Conservation (phyloP, 2,113 vertebrate species). For the Mionectes macconnelli region DNA sequence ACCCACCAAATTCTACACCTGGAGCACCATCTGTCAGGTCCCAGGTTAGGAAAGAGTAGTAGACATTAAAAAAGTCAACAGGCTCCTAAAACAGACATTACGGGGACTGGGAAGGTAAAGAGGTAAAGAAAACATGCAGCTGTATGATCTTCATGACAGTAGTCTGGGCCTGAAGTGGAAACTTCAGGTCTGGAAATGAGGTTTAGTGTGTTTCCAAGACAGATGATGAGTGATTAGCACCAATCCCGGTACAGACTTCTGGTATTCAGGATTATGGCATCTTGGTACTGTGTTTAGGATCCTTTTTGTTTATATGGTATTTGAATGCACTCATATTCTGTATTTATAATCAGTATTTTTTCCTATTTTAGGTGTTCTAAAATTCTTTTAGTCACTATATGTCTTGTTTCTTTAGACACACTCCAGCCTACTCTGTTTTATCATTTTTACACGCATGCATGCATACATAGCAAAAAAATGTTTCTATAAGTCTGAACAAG, state of each 20-base stretch:
- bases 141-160: not conserved
- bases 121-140: not conserved
- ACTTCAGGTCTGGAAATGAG: not conserved
- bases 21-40: not conserved
- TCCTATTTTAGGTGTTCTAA: not conserved
- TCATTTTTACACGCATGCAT: not conserved
- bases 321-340: not conserved
- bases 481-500: not conserved
- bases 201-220: not conserved
- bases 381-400: not conserved
- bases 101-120: not conserved
- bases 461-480: not conserved
- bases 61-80: not conserved
- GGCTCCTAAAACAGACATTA: not conserved
- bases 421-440: not conserved
- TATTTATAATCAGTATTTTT: not conserved
- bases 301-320: not conserved
- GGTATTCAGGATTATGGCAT: not conserved
- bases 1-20: not conserved
- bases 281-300: not conserved
- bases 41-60: not conserved
- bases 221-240: not conserved
- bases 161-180: not conserved
- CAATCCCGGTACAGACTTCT: not conserved
- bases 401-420: not conserved